Base-by-base conservation (phyloP, 2,888 invertebrate species). In the Epiblema foenella region DNA sequence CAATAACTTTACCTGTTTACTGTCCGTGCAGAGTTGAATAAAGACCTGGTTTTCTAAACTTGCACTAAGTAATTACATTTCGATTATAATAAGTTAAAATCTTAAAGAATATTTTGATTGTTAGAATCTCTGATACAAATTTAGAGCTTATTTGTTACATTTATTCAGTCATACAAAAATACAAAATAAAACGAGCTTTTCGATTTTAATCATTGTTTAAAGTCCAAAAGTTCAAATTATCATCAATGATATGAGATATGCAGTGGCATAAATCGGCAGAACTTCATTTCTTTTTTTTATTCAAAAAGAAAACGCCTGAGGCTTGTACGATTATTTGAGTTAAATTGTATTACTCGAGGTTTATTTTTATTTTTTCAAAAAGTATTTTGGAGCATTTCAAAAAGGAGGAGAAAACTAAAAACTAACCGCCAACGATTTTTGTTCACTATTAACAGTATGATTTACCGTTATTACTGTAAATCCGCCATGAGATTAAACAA, bases 301-400 rank as follows among this genome's bases (percentile, higher is more conserved):
- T n/a, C 15, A 15, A 29, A 24, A 59, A 62, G 24, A 68, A 68
- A 63, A 12, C 33, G n/a, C 54, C 56, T 62, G 68, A 62, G 46
- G 49, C 20, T 62, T 37, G 11, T 15, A 12, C 9, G 24, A 18
- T n/a, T 37, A 42, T 59, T 18, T 7, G 11, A 18, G 18, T 39
- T 18, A 20, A 37, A 58, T 37, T 37, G 18, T 37, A 12, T 4
- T 52, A 12, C 1, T 5, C 2, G 8, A n/a, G 46, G 7, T 7
- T 46, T n/a, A 46, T n/a, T 46, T 46, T 46, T n/a, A 8, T 46
- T n/a, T 7, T 46, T 2, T n/a, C 0, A 46, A 15, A 15, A 42
- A n/a, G 15, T 42, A n/a, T 46, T 46, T 5, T 5, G 33, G 0
- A 1, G 33, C 9, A 33, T 8, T 4, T 29, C 5, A 29, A 29